These are phyloP conservation scores for Spinus pinus DNA, from an alignment of 2,797 vertebrate species.

Conservation along the genomic window DNA sequence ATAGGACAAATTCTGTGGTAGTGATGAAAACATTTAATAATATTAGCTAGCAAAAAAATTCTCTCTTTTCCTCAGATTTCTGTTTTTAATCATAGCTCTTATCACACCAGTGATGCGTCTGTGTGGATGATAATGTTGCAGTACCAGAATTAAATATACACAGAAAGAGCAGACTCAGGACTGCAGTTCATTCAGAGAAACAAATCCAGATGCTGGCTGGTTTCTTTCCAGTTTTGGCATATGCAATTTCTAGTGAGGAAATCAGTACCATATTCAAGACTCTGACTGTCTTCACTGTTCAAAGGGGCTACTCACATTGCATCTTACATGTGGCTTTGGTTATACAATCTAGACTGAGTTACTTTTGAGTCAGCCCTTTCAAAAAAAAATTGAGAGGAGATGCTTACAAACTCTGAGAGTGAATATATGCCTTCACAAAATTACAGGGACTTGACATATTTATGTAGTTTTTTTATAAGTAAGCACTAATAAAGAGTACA, in stretches of 20 bases:
- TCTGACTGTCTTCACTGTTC: not conserved
- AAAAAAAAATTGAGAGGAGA: not conserved
- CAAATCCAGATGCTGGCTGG: not conserved
- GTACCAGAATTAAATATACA: not conserved
- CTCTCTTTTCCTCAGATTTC: not conserved
- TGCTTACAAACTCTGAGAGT: not conserved
- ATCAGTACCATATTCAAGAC: not conserved
- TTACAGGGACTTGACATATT: not conserved
- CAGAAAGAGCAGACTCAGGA: not conserved
- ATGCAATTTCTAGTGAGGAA: not conserved
- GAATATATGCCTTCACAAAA: not conserved
- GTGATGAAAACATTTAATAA: not conserved
- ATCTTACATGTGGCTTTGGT: not conserved
- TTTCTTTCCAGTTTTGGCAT: not conserved
- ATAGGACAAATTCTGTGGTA: not conserved
- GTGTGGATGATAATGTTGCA: not conserved
- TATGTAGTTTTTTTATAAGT: not conserved
- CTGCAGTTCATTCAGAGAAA: not conserved
- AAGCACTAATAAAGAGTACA: not conserved
- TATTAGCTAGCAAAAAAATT: not conserved
- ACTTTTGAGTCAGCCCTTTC: not conserved
- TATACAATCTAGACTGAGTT: not conserved
- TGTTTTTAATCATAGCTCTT: not conserved
- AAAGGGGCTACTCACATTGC: not conserved
- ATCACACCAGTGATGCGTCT: not conserved